Conservation (phyloP, 2,113 vertebrate species). For the Mus musculus region DNA sequence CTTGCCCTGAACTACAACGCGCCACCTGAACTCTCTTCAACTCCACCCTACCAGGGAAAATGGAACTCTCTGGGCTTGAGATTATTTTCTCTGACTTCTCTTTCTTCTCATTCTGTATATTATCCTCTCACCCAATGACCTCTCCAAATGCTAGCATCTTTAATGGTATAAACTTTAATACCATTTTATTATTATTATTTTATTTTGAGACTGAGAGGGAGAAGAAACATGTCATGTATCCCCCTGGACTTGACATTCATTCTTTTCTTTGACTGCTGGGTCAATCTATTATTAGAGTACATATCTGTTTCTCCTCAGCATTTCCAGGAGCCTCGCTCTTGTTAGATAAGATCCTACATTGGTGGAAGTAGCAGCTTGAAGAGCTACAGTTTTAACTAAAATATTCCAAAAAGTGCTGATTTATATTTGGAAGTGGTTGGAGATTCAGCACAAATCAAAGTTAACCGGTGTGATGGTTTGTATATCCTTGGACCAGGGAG, state of each 20-base stretch:
- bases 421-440: not conserved
- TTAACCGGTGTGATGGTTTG: not conserved
- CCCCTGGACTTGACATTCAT: not conserved
- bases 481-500: too few relatives aligned
- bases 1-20: not conserved
- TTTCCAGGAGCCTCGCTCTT: constrained; percentile 1
- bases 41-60: fast-evolving
- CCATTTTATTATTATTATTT: not conserved
- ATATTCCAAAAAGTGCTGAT: constrained; percentile 10
- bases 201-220: not conserved
- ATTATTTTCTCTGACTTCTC: not conserved
- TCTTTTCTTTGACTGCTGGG: not conserved
- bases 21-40: not conserved
- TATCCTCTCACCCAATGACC: not conserved
- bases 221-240: not conserved
- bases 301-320: not conserved
- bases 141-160: not conserved
- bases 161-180: not conserved
- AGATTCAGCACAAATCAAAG: not conserved
- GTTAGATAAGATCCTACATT: not conserved
- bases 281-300: not conserved
- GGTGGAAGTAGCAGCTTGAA: not conserved
- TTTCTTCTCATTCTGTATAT: not conserved
- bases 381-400: not conserved
- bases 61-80: not conserved